Evolutionary conservation across 2,888 invertebrate genomes (phyloP).

Genomic region (Pristionchus maxplancki): DNA sequence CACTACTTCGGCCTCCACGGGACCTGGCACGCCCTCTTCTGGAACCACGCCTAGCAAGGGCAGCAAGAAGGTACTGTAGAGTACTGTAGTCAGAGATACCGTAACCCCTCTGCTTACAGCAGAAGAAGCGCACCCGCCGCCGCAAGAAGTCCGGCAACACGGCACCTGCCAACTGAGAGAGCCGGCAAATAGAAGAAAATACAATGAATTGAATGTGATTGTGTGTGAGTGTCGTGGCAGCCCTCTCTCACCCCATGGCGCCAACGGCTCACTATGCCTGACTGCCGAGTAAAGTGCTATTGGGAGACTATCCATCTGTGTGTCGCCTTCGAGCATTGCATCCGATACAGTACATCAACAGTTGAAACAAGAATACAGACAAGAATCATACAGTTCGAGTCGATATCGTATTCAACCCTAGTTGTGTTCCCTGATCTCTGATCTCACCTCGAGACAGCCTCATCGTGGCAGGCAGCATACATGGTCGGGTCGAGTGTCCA

Average conservation of each 20-base stretch:
- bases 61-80: slow-evolving; percentile 37
- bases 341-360: not conserved
- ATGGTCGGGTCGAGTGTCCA: slow-evolving; percentile 92
- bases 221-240: slow-evolving; percentile 11
- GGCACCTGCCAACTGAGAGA: not conserved
- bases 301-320: not conserved
- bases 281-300: slow-evolving; percentile 40
- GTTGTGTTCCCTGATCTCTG: not conserved
- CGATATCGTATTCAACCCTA: not conserved
- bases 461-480: slow-evolving; percentile 90
- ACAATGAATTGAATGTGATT: slow-evolving; percentile 18
- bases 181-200: slow-evolving; percentile 24
- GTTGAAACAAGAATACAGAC: not conserved
- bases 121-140: slow-evolving; percentile 24
- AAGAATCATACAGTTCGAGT: too few species aligned
- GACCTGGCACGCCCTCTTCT: not conserved
- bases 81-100: not conserved
- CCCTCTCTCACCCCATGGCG: not conserved
- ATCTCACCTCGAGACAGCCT: slow-evolving; percentile 84
- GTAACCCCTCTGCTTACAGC: not conserved
- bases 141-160: slow-evolving; percentile 20
- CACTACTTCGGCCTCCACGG: not conserved
- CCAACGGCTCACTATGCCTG: slow-evolving; percentile 14
- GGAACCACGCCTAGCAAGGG: slow-evolving; percentile 11
- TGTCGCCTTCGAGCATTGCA: not conserved